These are phyloP conservation scores for Heliconius melpomene DNA, from an alignment of 1,140 invertebrate species.

Conservation along the genomic window DNA sequence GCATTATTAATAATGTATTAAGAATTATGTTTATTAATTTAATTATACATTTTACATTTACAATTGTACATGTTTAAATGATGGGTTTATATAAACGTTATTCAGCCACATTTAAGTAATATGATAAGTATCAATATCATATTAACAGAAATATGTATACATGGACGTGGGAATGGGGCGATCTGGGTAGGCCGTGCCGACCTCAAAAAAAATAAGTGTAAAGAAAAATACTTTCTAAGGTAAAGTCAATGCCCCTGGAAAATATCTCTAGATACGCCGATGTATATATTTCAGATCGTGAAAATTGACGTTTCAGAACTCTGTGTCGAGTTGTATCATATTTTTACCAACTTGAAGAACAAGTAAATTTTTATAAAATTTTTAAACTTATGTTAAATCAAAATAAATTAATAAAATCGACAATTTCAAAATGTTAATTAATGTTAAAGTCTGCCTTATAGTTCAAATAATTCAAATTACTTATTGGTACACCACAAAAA, in stretches of 20 bases:
- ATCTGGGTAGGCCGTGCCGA: no score
- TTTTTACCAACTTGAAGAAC: neutral
- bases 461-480: constrained; percentile 6
- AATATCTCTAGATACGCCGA: no score
- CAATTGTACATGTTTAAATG: neutral
- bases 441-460: neutral
- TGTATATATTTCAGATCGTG: no score
- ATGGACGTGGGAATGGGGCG: neutral
- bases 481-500: constrained; percentile 27
- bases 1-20: neutral
- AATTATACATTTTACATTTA: neutral
- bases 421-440: neutral
- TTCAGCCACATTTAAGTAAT: neutral
- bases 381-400: neutral
- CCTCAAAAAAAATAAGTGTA: no score
- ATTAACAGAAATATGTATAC: neutral
- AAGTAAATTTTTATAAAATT: neutral
- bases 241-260: no score
- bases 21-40: neutral
- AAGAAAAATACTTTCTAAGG: no score
- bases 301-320: no score
- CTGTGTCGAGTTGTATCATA: neutral
- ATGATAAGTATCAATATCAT: neutral
- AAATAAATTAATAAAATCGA: neutral
- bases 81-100: neutral